Evolutionary conservation across 92 coral and sea anemone species (phyloP), one percentile per base, ranked within the genome.

Genomic region (Zoanthus gigantus): DNA sequence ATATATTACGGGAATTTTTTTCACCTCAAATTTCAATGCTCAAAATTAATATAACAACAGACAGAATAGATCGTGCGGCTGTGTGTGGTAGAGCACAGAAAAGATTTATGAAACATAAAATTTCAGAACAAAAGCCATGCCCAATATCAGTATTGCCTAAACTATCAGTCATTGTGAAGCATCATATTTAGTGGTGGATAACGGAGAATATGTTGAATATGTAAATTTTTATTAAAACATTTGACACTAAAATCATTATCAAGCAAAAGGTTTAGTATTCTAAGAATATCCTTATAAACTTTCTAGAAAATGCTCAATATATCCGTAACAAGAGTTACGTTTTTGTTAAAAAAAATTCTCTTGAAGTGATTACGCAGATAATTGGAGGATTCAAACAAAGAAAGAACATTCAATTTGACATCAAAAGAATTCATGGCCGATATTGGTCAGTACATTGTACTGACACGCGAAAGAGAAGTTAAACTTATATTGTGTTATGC

Each of bases 291-390:
- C 53, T 12, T 10, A 3, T 53, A 12, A 17, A 52, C 8, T 11
- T 30, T 56, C 82, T 54, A 54, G 82, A 32, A 58, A 77, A 29
- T 29, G 63, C 14, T 28, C n/a, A 31, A 54, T 15, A 32, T 11
- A 54, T 29, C 12, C 23, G 23, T 23, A 14, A 28, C 14, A 29
- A 77, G 66, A 31, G 47, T 15, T 16, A 31, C 7, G 5, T 44
- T 29, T 31, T 31, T 8, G 15, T 10, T 32, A 77, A 52, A 10
- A 66, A 77, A 9, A 12, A 31, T 30, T 77, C 30, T 34, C 14
- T 53, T 48, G 48, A 77, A 77, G 82, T 77, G 66, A 53, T 77
- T 77, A 77, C 58, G 82, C 82, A 29, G 23, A 63, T 30, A 77
- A 52, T 44, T 56, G 82, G 47, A 2, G 23, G 67, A 53, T 30